Base-by-base conservation (phyloP, 2,888 invertebrate genomes). In the Synanthedon formicaeformis region DNA sequence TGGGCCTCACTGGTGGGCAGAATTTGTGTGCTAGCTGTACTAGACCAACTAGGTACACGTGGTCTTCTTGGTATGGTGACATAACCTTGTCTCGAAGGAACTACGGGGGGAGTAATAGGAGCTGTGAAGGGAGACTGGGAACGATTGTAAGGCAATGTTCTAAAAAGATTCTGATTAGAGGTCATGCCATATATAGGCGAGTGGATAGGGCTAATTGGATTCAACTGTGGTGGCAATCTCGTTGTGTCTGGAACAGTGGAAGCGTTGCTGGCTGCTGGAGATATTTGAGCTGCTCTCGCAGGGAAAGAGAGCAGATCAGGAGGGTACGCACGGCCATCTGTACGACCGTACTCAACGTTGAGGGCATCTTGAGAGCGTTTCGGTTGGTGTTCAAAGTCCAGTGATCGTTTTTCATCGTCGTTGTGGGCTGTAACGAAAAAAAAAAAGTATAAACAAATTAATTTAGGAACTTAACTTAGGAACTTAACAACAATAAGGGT, bases 11-110 rank as follows among this genome's bases (percentile, higher is more conserved):
- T 75, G 58, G 85, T 84, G 5, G 82, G 85, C 12, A 73, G 64
- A 59, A 90, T 81, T 57, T 87, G 83, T 3, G 90, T 78, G 81
- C 90, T 67, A 74, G 92, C 66, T 75, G 91, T 78, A 89, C 92
- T 75, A 75, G 93, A 92, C 94, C 95, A 95, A 68, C 94, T 94
- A 1, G 94, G 93, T 0, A 94, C 93, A 58, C 96, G 88, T 0
- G 95, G 95, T 66, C 95, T 89, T 60, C 96, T 89, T 0, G 96
- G 96, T 56, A 96, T 95, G 13, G 96, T 96, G 49, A 95, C 95
- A 73, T 95, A 96, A 11, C 95, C 95, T 71, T 93, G 93, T 58
- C 93, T 89, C 4, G 92, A 92, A 23, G 91, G 90, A 48, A 93
- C 88, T 5, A 93, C 90, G 34, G 93, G 91, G 6, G 91, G 90